Evolutionary conservation across 2,797 vertebrate genomes (phyloP).

Genomic region (Xiphophorus birchmanni): DNA sequence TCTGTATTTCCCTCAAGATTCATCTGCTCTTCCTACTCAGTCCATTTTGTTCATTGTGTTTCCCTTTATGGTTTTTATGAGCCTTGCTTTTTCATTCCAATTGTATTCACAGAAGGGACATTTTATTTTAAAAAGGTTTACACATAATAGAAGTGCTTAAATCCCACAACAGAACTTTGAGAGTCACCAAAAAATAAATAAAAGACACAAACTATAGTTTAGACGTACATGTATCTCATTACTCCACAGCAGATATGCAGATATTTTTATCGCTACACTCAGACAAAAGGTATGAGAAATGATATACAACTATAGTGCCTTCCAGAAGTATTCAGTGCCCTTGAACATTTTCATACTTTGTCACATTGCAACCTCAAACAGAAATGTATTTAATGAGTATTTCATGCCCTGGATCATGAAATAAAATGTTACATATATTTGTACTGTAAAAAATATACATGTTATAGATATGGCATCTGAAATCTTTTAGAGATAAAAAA

Average conservation of each 20-base stretch:
- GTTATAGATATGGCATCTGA: not conserved
- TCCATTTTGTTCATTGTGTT: not conserved
- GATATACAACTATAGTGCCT: not conserved
- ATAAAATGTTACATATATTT: not conserved
- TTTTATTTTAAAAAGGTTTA: not conserved
- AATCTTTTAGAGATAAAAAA: not conserved
- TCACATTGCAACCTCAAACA: not conserved
- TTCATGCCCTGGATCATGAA: not conserved
- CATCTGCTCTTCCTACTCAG: not conserved
- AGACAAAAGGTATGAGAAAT: not conserved
- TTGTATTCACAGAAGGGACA: not conserved
- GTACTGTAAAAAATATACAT: not conserved
- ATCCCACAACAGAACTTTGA: not conserved
- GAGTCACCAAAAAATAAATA: not conserved
- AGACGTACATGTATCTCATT: not conserved
- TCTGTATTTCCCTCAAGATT: not conserved
- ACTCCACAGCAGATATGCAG: not conserved
- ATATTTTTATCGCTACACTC: not conserved
- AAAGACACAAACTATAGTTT: not conserved
- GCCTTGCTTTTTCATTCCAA: not conserved
- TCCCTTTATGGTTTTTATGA: not conserved
- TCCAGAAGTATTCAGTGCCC: not conserved
- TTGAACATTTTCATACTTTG: not conserved
- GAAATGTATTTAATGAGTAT: not conserved
- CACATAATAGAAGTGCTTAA: not conserved